Percentiles rank a stretch among this genome's conserved stretches.
Conservation (phyloP, 2,888 invertebrate species). For the Selenia dentaria region DNA sequence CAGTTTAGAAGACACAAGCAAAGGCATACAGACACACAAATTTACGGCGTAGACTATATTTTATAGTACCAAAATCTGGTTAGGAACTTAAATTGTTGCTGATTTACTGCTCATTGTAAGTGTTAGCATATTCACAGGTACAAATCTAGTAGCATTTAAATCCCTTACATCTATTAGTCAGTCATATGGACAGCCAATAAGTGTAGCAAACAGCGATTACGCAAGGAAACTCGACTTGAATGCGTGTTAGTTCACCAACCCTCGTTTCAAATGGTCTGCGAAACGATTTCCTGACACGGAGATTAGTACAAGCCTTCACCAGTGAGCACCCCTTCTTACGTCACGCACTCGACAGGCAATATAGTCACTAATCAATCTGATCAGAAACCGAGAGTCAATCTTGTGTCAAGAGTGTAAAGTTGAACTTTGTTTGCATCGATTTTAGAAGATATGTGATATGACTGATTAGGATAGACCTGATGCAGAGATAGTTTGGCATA, state of each 20-base stretch:
- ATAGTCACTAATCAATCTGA: constrained; percentile 60
- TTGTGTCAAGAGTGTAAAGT: constrained; percentile 52
- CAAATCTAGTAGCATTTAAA: constrained; percentile 8
- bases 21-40: not conserved
- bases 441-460: constrained; percentile 33
- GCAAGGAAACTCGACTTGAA: constrained; percentile 73
- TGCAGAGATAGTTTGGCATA: constrained; percentile 79
- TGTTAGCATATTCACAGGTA: constrained; percentile 1
- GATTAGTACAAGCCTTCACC: constrained; percentile 84
- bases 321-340: constrained; percentile 80
- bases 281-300: constrained; percentile 85
- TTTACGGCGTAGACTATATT: too few relatives aligned
- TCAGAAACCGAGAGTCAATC: constrained; percentile 53
- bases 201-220: constrained; percentile 70
- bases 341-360: constrained; percentile 75
- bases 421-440: constrained; percentile 43
- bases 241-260: constrained; percentile 77
- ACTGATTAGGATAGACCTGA: constrained; percentile 49
- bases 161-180: constrained; percentile 41
- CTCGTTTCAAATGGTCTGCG: constrained; percentile 82
- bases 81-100: too few relatives aligned
- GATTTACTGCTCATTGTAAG: too few relatives aligned
- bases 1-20: too few relatives aligned
- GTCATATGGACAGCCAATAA: constrained; percentile 58
- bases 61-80: too few relatives aligned